Base-by-base conservation (phyloP, 2,888 invertebrate species). In the Oligia strigilis region DNA sequence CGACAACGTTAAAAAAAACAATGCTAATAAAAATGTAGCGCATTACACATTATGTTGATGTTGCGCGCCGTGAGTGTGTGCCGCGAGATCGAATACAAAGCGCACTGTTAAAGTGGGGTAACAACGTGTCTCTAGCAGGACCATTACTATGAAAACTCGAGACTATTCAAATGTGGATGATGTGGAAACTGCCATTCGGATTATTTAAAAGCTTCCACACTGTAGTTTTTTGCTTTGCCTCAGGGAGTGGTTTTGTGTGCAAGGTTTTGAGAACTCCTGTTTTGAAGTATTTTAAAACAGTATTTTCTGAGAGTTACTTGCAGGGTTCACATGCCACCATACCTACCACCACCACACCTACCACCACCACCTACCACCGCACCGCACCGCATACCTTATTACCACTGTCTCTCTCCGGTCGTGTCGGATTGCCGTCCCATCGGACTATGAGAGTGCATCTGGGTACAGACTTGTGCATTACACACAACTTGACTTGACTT, bases 1-100 rank as follows among this genome's bases (percentile, higher is more conserved):
- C 17, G 14, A 66, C 77, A 84, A 74, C 29, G 43, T 71, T 58
- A 58, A 58, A n/a, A 29, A 14, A n/a, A 58, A 58, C n/a, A n/a
- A 4, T 40, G 40, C 71, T 84, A 71, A 78, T 84, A 72, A 78
- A 84, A 74, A 73, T 75, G 49, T 46, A 70, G 40, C 60, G 49
- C 65, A 69, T 78, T 75, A 74, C 60, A 43, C 55, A 69, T 80
- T 77, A 74, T 80, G 72, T 77, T 60, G 80, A 78, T 75, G 58
- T 2, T 14, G 65, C 23, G 65, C 40, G 11, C 5, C 36, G 11
- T 3, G 5, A 40, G 36, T 19, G 29, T 29, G n/a, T 55, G 17
- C 71, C n/a, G n/a, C 67, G 66, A 75, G 75, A 77, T 85, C 72
- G 77, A 66, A 84, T 72, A 81, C 66, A 78, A 80, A 85, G 78